Evolutionary conservation across 2,113 vertebrate species (phyloP).

Genomic region (Takifugu flavidus): DNA sequence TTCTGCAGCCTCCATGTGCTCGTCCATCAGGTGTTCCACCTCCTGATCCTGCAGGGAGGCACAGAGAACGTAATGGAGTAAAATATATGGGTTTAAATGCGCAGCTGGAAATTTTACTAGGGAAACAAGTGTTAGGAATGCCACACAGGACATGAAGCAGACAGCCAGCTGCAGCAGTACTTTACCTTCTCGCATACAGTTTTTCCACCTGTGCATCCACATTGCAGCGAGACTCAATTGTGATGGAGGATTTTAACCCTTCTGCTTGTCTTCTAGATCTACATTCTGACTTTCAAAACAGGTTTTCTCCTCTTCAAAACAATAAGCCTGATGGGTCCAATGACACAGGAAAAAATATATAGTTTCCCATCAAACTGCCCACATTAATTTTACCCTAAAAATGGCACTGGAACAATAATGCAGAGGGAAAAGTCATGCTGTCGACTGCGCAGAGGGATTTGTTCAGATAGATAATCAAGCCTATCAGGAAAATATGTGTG

Average conservation of each 20-base stretch:
- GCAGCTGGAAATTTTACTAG: no score
- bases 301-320: conserved; percentile 72
- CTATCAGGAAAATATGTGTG: no score
- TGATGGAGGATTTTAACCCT: neutral
- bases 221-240: conserved; percentile 35
- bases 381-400: no score
- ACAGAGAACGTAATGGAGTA: neutral
- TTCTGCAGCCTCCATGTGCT: conserved; percentile 48
- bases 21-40: conserved; percentile 49
- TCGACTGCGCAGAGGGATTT: no score
- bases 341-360: no score
- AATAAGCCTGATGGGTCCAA: conserved; percentile 46
- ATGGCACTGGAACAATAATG: no score
- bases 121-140: neutral
- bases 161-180: conserved; percentile 17
- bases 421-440: no score
- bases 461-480: no score
- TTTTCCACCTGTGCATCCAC: conserved; percentile 65
- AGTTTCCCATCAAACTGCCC: no score
- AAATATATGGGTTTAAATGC: no score
- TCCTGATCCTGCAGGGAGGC: conserved; percentile 21
- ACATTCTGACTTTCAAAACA: conserved; percentile 67
- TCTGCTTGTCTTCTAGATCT: conserved; percentile 50
- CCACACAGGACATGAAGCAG: conserved; percentile 20
- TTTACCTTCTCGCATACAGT: conserved; percentile 69